Evolutionary conservation across 1,140 invertebrate species (phyloP).

Genomic region (Papilio aristodemus): DNA sequence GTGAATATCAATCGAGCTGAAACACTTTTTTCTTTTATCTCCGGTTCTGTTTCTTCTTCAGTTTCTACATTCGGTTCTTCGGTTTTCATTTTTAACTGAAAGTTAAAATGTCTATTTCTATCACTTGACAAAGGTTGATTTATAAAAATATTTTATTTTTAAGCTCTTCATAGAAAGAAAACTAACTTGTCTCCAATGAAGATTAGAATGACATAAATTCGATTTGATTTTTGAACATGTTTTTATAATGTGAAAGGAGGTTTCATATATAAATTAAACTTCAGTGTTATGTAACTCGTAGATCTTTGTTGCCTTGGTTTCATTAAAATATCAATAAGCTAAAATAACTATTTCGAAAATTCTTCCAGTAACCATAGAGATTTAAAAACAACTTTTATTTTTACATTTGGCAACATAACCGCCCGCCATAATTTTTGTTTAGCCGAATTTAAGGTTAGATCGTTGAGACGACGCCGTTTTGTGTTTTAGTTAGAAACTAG

Average conservation of each 20-base stretch:
- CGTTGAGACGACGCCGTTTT: slow-evolving; percentile 46
- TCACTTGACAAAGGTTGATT: too few species aligned
- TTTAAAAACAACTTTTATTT: slow-evolving; percentile 21
- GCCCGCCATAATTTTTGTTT: slow-evolving; percentile 60
- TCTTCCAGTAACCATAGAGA: slow-evolving; percentile 10
- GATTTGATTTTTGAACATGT: background rate
- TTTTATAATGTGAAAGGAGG: background rate
- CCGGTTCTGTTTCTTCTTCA: slow-evolving; percentile 45
- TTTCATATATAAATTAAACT: background rate
- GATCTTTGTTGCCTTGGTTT: background rate
- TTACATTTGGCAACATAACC: slow-evolving; percentile 36
- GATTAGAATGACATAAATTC: too few species aligned
- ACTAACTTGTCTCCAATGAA: too few species aligned
- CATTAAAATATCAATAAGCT: background rate
- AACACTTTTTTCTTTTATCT: slow-evolving; percentile 54
- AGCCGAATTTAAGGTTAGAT: slow-evolving; percentile 63
- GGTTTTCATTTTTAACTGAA: slow-evolving; percentile 44
- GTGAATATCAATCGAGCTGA: slow-evolving; percentile 53
- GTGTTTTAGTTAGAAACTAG: slow-evolving; percentile 49
- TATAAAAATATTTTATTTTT: too few species aligned
- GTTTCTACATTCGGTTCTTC: slow-evolving; percentile 46
- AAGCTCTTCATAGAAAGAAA: too few species aligned
- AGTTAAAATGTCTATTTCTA: background rate
- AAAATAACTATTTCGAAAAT: too few species aligned
- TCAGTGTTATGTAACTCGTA: too few species aligned